Conservation (phyloP, 2,888 invertebrate species). For the Ormyrus thymus region DNA sequence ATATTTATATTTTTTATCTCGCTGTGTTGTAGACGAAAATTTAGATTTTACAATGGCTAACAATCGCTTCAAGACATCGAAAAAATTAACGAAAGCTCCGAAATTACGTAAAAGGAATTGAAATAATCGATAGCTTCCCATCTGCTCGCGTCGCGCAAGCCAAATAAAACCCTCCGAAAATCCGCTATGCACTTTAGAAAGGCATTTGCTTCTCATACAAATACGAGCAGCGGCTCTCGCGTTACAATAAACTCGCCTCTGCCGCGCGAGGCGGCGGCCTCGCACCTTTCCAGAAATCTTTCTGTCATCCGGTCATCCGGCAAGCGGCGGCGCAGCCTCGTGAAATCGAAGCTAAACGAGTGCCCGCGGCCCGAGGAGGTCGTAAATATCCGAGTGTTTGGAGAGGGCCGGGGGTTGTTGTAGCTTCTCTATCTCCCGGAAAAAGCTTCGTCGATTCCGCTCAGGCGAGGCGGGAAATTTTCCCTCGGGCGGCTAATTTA, state of each 20-base stretch:
- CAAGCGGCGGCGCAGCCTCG: conserved; percentile 13
- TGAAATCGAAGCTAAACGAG: conserved; percentile 44
- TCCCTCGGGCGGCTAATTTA: conserved; percentile 37
- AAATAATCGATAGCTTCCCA: no score
- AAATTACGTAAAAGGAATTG: no score
- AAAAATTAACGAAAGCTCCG: no score
- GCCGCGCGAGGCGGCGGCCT: conserved; percentile 17
- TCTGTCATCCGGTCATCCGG: conserved; percentile 44
- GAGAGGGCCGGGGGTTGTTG: conserved; percentile 30
- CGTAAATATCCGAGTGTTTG: conserved; percentile 54
- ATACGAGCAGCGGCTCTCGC: no score
- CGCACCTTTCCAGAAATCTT: conserved; percentile 30
- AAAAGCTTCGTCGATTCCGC: conserved; percentile 16
- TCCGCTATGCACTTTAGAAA: no score
- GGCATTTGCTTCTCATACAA: no score
- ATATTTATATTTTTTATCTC: no score
- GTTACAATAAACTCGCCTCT: neutral
- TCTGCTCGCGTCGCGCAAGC: no score
- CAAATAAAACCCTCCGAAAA: no score
- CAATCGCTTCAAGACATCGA: no score
- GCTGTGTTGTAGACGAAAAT: no score
- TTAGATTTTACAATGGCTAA: no score
- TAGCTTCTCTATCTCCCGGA: conserved; percentile 35
- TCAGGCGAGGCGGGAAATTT: conserved; percentile 17
- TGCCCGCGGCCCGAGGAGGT: conserved; percentile 22